Evolutionary conservation across 1,140 invertebrate genomes (phyloP), one percentile per base, ranked within the genome.

Genomic region (Atta colombica): DNA sequence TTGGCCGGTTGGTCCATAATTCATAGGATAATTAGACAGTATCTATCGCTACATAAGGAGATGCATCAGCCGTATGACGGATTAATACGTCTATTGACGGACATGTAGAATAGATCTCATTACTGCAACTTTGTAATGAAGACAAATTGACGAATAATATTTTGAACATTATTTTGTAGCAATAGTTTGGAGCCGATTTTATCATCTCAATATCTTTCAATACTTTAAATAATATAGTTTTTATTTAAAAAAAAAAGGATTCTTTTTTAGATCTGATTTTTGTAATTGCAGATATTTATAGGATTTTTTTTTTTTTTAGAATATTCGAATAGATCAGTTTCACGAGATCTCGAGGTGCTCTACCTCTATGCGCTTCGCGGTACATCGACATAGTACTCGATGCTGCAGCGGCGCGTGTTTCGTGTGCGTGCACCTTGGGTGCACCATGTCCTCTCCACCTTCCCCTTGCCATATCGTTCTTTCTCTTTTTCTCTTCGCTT

Each of bases 341-440:
- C 16, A 16, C 16, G 58, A 45, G 21, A 61, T 74, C n/a, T 28
- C 12, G 28, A 35, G 25, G 16, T 39, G n/a, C 18, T 58, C 39
- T 55, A 49, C 35, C 35, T 45, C 39, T 51, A 45, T 72, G 35
- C 35, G 66, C 66, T 28, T 45, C 55, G 55, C 51, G 18, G 8
- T 18, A 21, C 35, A 25, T 71, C 25, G n/a, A 45, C 85, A 55
- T 58, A n/a, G 78, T 72, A 60, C 71, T 65, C 87, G 71, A 53
- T 18, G 72, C 28, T 12, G 78, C 58, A 39, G 65, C 53, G 80
- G 82, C 77, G 80, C 78, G 72, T 77, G 87, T 89, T 88, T 86
- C 72, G 84, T 69, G 77, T 90, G 90, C 85, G 91, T 90, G 82
- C 80, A 89, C 87, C 66, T 87, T 88, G 81, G 86, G 72, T 55